A percentile compares a stretch with the other conserved stretches of the same genome.
Evolutionary conservation across 2,888 invertebrate genomes (phyloP).

Genomic region (Crocallis elinguaria): DNA sequence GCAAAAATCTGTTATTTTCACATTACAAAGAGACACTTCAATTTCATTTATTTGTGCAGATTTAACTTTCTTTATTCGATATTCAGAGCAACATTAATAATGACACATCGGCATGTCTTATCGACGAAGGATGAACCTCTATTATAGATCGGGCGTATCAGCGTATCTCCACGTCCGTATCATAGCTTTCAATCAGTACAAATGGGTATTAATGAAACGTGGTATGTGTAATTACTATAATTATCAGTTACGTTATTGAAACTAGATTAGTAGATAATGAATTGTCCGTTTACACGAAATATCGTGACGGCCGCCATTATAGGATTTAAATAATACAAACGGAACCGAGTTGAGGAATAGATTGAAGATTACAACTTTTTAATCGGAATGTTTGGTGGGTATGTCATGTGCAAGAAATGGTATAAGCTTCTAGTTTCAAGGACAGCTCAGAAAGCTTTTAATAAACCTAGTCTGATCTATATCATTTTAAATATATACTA

Average conservation of each 20-base stretch:
- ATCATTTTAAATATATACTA: too few species aligned
- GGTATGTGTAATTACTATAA: conserved; percentile 3
- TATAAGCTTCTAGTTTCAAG: too few species aligned
- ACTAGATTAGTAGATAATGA: conserved; percentile 21
- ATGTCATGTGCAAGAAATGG: too few species aligned
- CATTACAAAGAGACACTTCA: too few species aligned
- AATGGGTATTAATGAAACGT: not conserved
- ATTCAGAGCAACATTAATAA: not conserved
- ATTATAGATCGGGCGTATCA: not conserved
- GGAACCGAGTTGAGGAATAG: not conserved
- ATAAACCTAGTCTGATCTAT: too few species aligned
- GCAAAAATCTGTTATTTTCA: too few species aligned
- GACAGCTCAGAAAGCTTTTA: too few species aligned
- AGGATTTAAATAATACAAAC: conserved; percentile 1
- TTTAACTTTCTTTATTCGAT: not conserved
- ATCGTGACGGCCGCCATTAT: conserved; percentile 1
- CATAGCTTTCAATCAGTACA: conserved; percentile 11
- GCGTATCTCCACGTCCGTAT: conserved; percentile 5
- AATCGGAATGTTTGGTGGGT: too few species aligned
- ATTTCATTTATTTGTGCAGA: too few species aligned
- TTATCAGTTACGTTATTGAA: conserved; percentile 18
- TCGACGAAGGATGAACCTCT: conserved; percentile 5
- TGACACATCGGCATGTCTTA: not conserved
- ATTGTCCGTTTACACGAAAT: conserved; percentile 21
- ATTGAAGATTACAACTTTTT: too few species aligned